Conservation (phyloP, 2,113 vertebrate genomes). For the Clarias macrocephalus region DNA sequence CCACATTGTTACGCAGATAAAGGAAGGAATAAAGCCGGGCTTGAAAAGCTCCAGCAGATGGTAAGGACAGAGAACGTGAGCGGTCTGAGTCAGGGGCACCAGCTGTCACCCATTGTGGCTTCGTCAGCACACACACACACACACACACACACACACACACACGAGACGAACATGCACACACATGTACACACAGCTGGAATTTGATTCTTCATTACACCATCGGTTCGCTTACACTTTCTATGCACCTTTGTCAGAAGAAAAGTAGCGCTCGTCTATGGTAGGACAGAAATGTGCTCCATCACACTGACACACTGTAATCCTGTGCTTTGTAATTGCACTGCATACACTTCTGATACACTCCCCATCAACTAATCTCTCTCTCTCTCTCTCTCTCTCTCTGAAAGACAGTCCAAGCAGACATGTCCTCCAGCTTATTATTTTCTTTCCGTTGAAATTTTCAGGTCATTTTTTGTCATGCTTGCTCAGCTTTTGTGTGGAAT, state of each 20-base stretch:
- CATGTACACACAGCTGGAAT: conserved; percentile 31
- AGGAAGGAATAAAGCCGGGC: conserved; percentile 32
- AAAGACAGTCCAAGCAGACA: too few relatives aligned
- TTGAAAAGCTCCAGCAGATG: conserved; percentile 72
- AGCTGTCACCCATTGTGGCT: conserved; percentile 55
- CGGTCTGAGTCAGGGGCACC: conserved; percentile 65
- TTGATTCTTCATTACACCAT: not conserved
- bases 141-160: conserved; percentile 19
- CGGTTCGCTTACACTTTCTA: not conserved
- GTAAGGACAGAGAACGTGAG: conserved; percentile 62
- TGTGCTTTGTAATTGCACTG: conserved; percentile 4
- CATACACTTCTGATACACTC: not conserved
- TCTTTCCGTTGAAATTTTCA: not conserved
- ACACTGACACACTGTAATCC: not conserved
- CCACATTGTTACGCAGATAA: conserved; percentile 74
- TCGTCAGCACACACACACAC: conserved; percentile 9
- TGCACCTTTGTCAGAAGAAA: not conserved
- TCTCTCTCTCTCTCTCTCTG: not conserved
- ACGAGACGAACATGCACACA: conserved; percentile 31
- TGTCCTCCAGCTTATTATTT: not conserved
- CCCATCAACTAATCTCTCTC: not conserved
- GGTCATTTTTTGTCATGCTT: conserved; percentile 11
- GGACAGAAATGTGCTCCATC: not conserved
- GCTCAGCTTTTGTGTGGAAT: conserved; percentile 10
- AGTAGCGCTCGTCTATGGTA: not conserved